phyloP scores from a whole-genome alignment of 2,888 invertebrate genomes.

The Phymatocera aterrima region DNA sequence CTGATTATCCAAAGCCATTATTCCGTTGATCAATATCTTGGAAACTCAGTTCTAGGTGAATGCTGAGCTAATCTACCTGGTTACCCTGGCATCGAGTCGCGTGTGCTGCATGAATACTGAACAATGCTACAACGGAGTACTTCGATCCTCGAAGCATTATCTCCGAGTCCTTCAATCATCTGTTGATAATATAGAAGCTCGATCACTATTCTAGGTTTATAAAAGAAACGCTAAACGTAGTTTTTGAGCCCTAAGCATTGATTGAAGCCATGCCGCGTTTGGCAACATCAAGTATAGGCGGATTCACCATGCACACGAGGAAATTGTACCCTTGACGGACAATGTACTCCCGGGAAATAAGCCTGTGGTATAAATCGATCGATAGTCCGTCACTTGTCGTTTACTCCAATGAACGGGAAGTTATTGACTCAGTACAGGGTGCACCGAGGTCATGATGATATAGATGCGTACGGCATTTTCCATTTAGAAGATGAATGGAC shows the following conservation, averaged over 20 bases:
- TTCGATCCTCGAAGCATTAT: neutral
- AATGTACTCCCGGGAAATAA: neutral
- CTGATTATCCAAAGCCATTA: neutral
- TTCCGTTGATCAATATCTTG: neutral
- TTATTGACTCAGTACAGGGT: conserved; percentile 9
- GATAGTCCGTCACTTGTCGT: neutral
- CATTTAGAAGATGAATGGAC: conserved; percentile 30
- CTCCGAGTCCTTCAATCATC: neutral
- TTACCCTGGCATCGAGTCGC: neutral
- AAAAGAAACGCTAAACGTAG: neutral
- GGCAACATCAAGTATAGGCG: neutral
- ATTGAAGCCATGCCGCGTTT: neutral
- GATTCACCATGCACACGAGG: neutral
- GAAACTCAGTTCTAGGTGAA: neutral
- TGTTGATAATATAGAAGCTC: neutral
- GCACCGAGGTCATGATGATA: conserved; percentile 10
- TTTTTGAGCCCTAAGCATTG: neutral
- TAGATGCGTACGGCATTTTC: neutral
- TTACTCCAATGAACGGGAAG: neutral
- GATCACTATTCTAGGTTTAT: neutral
- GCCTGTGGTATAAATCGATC: neutral
- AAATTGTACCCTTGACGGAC: neutral
- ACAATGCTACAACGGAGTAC: neutral
- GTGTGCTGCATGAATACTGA: neutral
- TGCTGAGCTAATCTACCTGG: neutral